Conservation (phyloP, 2,888 invertebrate species). For the Brachyptera putata region DNA sequence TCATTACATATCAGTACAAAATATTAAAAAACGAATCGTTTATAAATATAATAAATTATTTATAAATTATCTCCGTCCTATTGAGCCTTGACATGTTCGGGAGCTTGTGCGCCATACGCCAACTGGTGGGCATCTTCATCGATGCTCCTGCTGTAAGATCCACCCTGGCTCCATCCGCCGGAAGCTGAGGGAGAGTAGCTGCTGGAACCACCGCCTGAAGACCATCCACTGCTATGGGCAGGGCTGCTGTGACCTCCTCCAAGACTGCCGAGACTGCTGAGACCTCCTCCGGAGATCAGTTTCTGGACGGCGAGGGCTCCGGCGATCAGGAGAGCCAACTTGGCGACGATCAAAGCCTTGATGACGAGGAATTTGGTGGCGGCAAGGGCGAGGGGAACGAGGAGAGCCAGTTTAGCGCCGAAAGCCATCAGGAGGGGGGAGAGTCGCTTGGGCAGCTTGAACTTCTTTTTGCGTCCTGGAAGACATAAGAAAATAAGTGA, state of each 20-base stretch:
- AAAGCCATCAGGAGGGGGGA: slow-evolving; percentile 63
- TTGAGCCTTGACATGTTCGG: slow-evolving; percentile 33
- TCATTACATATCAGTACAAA: no score
- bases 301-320: slow-evolving; percentile 66
- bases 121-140: slow-evolving; percentile 57
- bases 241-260: slow-evolving; percentile 16
- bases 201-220: slow-evolving; percentile 38
- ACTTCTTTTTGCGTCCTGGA: slow-evolving; percentile 66
- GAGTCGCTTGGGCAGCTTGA: slow-evolving; percentile 58
- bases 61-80: neutral
- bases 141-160: slow-evolving; percentile 42
- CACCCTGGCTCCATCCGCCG: slow-evolving; percentile 42
- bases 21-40: no score
- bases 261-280: slow-evolving; percentile 35
- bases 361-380: slow-evolving; percentile 67
- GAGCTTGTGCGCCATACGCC: slow-evolving; percentile 65
- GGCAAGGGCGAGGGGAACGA: slow-evolving; percentile 66
- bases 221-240: slow-evolving; percentile 29
- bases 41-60: neutral
- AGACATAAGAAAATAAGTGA: neutral
- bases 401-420: slow-evolving; percentile 66
- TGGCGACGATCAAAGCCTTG: slow-evolving; percentile 74
- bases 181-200: slow-evolving; percentile 39
- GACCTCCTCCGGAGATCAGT: slow-evolving; percentile 54
- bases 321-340: slow-evolving; percentile 70